Percentiles rank a stretch among this genome's conserved stretches.
Evolutionary conservation across 1,140 invertebrate species (phyloP).

Genomic region (Dreissena polymorpha): DNA sequence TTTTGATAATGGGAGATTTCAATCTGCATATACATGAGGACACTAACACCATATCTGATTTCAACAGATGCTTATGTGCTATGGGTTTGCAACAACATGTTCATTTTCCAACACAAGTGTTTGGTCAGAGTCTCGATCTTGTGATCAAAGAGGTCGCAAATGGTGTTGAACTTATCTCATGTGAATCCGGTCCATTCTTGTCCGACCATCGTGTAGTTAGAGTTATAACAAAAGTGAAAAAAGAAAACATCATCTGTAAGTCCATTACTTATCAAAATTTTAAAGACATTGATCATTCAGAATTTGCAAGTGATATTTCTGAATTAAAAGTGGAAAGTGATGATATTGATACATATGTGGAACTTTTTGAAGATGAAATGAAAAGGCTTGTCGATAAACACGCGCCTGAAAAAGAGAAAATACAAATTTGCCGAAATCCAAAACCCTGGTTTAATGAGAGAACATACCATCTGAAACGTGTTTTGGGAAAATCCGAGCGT

Average conservation of each 20-base stretch:
- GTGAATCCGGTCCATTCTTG: constrained; percentile 26
- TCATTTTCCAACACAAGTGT: constrained; percentile 11
- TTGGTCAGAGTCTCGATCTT: constrained; percentile 14
- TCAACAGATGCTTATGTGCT: constrained; percentile 13
- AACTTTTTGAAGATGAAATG: constrained; percentile 36
- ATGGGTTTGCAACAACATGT: constrained; percentile 25
- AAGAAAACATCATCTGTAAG: constrained; percentile 16
- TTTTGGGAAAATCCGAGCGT: constrained; percentile 22
- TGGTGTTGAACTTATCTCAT: constrained; percentile 21
- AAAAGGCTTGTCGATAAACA: constrained; percentile 23
- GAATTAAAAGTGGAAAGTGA: constrained; percentile 18
- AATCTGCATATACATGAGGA: constrained; percentile 31
- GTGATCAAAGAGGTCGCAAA: constrained; percentile 19
- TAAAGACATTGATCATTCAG: constrained; percentile 13
- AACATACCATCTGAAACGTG: constrained; percentile 23
- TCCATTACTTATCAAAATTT: background rate
- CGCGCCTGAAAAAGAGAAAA: constrained; percentile 35
- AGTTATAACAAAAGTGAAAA: constrained; percentile 12
- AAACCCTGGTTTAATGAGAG: constrained; percentile 41
- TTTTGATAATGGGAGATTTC: constrained; percentile 35
- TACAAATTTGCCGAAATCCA: constrained; percentile 14
- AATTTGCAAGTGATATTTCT: constrained; percentile 34
- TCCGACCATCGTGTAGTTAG: constrained; percentile 35
- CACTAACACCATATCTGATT: constrained; percentile 13
- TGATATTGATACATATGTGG: constrained; percentile 12